Conservation (phyloP, 2,113 vertebrate genomes). For the Pagrus major region DNA sequence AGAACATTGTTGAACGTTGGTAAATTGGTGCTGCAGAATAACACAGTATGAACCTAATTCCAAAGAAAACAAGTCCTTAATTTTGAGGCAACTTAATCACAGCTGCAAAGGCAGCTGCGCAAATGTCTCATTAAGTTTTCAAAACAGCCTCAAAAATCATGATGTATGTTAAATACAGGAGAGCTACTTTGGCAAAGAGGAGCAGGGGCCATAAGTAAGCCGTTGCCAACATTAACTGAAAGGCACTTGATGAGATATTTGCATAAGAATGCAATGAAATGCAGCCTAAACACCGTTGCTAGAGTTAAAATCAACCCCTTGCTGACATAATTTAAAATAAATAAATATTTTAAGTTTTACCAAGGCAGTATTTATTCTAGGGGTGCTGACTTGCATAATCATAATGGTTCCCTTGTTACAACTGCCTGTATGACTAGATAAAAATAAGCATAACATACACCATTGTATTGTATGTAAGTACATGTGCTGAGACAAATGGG, state of each 20-base stretch:
- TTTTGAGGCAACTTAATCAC: slow-evolving; percentile 5
- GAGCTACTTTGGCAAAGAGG: slow-evolving; percentile 20
- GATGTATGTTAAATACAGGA: slow-evolving; percentile 12
- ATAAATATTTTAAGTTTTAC: neutral
- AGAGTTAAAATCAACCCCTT: slow-evolving; percentile 24
- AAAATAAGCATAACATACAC: neutral
- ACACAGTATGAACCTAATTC: neutral
- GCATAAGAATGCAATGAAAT: slow-evolving; percentile 32
- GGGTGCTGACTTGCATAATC: neutral
- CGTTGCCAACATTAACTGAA: slow-evolving; percentile 15
- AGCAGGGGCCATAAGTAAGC: slow-evolving; percentile 15
- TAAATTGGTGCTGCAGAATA: neutral
- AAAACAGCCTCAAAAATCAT: slow-evolving; percentile 6
- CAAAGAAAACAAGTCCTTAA: neutral
- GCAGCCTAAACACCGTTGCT: slow-evolving; percentile 1
- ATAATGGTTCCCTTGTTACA: neutral
- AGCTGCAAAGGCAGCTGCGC: slow-evolving; percentile 13
- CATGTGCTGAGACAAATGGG: slow-evolving; percentile 12
- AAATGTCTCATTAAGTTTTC: slow-evolving; percentile 25
- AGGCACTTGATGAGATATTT: slow-evolving; percentile 20
- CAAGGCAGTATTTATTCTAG: neutral
- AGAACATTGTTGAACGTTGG: neutral
- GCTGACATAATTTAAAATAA: slow-evolving; percentile 20
- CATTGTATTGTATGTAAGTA: neutral
- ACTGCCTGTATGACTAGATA: neutral